Conservation (phyloP, 2,888 invertebrate species). For the Parnassius orleans region DNA sequence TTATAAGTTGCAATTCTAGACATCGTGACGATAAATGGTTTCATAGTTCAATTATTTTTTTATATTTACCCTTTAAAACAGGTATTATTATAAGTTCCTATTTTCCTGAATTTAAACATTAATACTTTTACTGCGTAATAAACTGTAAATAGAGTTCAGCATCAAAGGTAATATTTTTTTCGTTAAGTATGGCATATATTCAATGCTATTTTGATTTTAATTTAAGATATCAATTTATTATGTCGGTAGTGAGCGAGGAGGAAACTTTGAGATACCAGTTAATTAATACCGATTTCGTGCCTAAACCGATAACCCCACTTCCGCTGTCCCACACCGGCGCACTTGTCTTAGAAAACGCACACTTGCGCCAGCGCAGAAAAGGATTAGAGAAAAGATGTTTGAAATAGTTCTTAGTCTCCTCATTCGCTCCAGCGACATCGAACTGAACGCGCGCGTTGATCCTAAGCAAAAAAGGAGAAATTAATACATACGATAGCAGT, state of each 20-base stretch:
- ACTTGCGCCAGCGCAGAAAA: conserved; percentile 64
- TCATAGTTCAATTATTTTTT: no score
- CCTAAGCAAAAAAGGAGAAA: conserved; percentile 37
- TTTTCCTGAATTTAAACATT: no score
- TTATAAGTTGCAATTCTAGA: no score
- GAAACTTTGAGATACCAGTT: conserved; percentile 25
- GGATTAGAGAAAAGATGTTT: conserved; percentile 77
- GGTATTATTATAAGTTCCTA: no score
- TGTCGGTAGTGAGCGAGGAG: conserved; percentile 1
- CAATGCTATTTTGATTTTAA: conserved; percentile 5
- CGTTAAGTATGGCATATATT: not conserved
- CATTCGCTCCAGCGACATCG: conserved; percentile 73
- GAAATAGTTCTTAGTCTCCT: conserved; percentile 75
- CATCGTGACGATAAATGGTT: no score
- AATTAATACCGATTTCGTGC: conserved; percentile 44
- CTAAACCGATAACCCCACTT: conserved; percentile 46
- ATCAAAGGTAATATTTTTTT: no score
- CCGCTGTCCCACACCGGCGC: conserved; percentile 50
- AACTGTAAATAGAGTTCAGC: no score
- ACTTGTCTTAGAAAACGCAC: conserved; percentile 51
- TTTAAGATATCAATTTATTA: conserved; percentile 14
- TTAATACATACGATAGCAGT: conserved; percentile 55
- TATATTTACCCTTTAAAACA: no score
- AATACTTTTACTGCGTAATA: no score
- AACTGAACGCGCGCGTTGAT: conserved; percentile 62